Evolutionary conservation across 2,888 invertebrate species (phyloP), one percentile per base, ranked within the genome.

Genomic region (Luperina testacea): DNA sequence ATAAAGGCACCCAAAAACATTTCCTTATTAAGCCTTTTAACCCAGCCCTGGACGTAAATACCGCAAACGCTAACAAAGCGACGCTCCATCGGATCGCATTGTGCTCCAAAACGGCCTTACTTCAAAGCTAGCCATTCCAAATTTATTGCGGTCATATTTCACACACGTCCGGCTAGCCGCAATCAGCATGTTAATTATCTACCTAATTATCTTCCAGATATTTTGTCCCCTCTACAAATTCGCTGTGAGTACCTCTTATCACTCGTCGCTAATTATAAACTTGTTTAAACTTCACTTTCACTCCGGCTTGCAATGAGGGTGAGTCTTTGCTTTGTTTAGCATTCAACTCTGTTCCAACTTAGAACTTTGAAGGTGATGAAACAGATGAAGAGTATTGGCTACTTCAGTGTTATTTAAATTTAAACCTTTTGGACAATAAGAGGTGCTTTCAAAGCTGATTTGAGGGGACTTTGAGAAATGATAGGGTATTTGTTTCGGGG

Each of bases 251-350:
- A 83, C 70, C 86, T 88, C 90, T 91, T 92, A 92, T 90, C 91
- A 87, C 83, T 82, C 85, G 82, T 85, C 90, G 88, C 88, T 92
- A 92, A 92, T 92, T 92, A 91, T 85, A 59, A 91, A 92, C 90
- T 92, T 91, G 90, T 89, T 88, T 67, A 71, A 89, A 91, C 83
- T 91, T 90, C 86, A 90, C 90, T 92, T 87, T 87, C 87, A 83
- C 78, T 90, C 79, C 48, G 70, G 69, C 79, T 73, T 86, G 80
- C 85, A 89, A 87, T 90, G 87, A 80, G 88, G 88, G 87, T 68
- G 74, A 77, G 83, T 81, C 85, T 83, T 79, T 81, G 87, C 88
- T 90, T 88, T 90, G 90, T 90, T 89, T 90, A 88, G 88, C 82
- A 88, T 88, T 88, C 78, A 90, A 90, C 86, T 91, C 91, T 84